These are phyloP conservation scores for Melanotus villosus DNA, from an alignment of 2,888 invertebrate genomes.

Conservation along the genomic window DNA sequence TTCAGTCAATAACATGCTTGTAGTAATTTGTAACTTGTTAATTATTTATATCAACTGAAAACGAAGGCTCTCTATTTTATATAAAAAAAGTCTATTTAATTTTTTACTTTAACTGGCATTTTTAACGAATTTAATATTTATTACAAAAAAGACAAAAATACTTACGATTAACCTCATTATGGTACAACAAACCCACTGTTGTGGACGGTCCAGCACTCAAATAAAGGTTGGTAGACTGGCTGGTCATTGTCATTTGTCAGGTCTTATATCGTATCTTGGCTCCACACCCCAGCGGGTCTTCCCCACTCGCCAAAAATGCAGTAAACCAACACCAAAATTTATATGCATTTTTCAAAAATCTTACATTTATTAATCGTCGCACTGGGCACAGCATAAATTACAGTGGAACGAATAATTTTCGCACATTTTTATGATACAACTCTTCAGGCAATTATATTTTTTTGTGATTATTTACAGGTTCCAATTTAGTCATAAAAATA, in stretches of 20 bases:
- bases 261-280: constrained; percentile 46
- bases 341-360: not conserved
- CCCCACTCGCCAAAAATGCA: constrained; percentile 48
- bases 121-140: not conserved
- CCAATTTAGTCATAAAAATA: too few relatives aligned
- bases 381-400: too few relatives aligned
- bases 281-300: constrained; percentile 47
- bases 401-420: too few relatives aligned
- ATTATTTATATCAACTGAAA: too few relatives aligned
- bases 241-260: constrained; percentile 50
- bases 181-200: constrained; percentile 29
- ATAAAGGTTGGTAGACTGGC: constrained; percentile 43
- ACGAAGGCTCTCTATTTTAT: too few relatives aligned
- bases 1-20: not conserved
- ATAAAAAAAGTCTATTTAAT: too few relatives aligned
- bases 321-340: constrained; percentile 10
- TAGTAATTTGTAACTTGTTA: not conserved
- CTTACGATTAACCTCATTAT: constrained; percentile 45
- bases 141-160: constrained; percentile 13
- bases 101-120: too few relatives aligned
- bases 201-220: constrained; percentile 45
- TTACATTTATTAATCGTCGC: not conserved
- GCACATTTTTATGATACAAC: too few relatives aligned
- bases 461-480: too few relatives aligned
- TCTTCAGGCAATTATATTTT: too few relatives aligned